A percentile compares a stretch with the other conserved stretches of the same genome.
Evolutionary conservation across 2,888 invertebrate genomes (phyloP).

Genomic region (Eurytoma adleriae): DNA sequence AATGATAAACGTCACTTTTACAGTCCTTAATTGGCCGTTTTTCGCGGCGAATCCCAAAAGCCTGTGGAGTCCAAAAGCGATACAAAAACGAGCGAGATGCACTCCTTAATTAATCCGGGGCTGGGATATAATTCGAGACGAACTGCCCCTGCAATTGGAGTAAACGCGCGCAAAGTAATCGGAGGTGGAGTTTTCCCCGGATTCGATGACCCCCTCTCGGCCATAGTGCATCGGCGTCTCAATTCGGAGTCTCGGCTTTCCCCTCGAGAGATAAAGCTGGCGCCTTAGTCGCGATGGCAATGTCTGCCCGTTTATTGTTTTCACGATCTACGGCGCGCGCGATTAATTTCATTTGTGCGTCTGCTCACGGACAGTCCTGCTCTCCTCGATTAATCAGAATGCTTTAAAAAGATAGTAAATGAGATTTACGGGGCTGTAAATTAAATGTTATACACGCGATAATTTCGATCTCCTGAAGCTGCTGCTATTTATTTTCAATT

Average conservation of each 20-base stretch:
- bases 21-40: no score
- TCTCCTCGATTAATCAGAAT: no score
- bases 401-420: no score
- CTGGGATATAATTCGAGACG: not conserved
- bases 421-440: no score
- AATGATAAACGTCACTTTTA: no score
- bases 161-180: conserved; percentile 39
- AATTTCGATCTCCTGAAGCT: no score
- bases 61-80: not conserved
- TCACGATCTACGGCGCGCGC: not conserved
- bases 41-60: no score
- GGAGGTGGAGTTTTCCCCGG: conserved; percentile 3
- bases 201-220: conserved; percentile 21
- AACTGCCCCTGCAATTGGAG: conserved; percentile 35
- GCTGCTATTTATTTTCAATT: no score
- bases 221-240: conserved; percentile 13
- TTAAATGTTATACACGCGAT: no score
- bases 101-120: conserved; percentile 35
- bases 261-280: conserved; percentile 10
- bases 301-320: not conserved
- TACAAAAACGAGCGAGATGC: not conserved
- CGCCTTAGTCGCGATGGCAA: not conserved
- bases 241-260: conserved; percentile 38
- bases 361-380: no score
- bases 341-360: not conserved